These are phyloP conservation scores for Rosalia funebris DNA, from an alignment of 2,888 invertebrate genomes.

Conservation along the genomic window DNA sequence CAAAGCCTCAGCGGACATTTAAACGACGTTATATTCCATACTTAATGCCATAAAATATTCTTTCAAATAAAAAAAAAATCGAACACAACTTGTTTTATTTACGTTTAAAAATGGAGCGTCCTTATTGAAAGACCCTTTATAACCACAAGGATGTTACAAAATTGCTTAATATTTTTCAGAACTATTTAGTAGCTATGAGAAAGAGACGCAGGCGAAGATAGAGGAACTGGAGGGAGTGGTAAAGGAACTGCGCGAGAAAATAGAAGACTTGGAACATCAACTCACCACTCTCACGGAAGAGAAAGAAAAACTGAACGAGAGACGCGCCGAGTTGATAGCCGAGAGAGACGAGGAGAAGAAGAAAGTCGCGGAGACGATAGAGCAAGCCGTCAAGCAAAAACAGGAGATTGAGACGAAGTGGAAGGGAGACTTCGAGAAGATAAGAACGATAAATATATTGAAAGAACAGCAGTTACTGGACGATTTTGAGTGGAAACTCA, in stretches of 20 bases:
- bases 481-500: slow-evolving; percentile 86
- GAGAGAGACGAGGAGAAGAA: slow-evolving; percentile 66
- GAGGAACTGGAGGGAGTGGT: slow-evolving; percentile 65
- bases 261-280: slow-evolving; percentile 65
- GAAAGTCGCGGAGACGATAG: slow-evolving; percentile 69
- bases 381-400: slow-evolving; percentile 71
- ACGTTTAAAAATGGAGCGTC: too few relatives aligned
- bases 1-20: too few relatives aligned
- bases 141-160: too few relatives aligned
- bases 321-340: slow-evolving; percentile 58
- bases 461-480: slow-evolving; percentile 79
- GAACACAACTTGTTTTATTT: too few relatives aligned
- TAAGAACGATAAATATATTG: slow-evolving; percentile 74
- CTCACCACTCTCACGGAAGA: slow-evolving; percentile 65
- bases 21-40: too few relatives aligned
- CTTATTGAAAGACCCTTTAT: too few relatives aligned
- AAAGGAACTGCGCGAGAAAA: slow-evolving; percentile 65
- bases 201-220: slow-evolving; percentile 58
- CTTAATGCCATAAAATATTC: too few relatives aligned
- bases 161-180: slow-evolving; percentile 54
- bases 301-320: slow-evolving; percentile 63
- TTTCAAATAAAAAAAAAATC: too few relatives aligned
- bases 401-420: slow-evolving; percentile 70
- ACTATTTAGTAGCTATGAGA: slow-evolving; percentile 54
- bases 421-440: slow-evolving; percentile 75